Base-by-base conservation (phyloP, 2,888 invertebrate genomes). In the Sphaerophoria rueppellii region DNA sequence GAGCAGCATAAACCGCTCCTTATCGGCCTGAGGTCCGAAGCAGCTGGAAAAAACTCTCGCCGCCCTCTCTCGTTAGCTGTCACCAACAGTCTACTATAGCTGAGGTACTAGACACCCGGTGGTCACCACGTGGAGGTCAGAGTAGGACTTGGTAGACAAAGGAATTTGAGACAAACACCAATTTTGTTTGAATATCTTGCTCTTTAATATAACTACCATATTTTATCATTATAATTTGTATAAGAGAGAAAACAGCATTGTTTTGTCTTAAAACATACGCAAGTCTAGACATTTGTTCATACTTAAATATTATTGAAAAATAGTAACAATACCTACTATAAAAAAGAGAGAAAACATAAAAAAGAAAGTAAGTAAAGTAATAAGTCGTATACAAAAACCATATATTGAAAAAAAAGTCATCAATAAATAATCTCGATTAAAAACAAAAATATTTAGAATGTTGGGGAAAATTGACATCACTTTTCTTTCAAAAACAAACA, bases 241-340 rank as follows among this genome's bases (percentile, higher is more conserved):
- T 57, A 40, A 67, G n/a, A 67, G 54, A 67, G 50, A 67, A 37
- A 67, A 67, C 54, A 67, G 37, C 37, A 40, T 67, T 54, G 40
- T n/a, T 40, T 40, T 40, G 6, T 40, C 4, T 40, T 4, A 2
- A 7, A 11, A 14, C 0, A 43, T 54, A 40, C 32, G 54, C 52
- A 54, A 52, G 52, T 52, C 52, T 24, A 34, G 5, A 12, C 24
- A 7, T 60, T 2, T 37, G 37, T 54, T 24, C 54, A 24, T 54
- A 32, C 37, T 32, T 9, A 40, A 40, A 40, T 40, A 32, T 12
- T 16, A 50, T 12, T 67, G 24, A 37, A 24, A 67, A 67, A 54
- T 50, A 48, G 35, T 35, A 50, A 37, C n/a, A 50, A 65, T 24
- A 24, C 24, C 1, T 2, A 24, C 24, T 24, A 65, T 7, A 46